Evolutionary conservation across 2,888 invertebrate species (phyloP).

Genomic region (Melolontha melolontha): DNA sequence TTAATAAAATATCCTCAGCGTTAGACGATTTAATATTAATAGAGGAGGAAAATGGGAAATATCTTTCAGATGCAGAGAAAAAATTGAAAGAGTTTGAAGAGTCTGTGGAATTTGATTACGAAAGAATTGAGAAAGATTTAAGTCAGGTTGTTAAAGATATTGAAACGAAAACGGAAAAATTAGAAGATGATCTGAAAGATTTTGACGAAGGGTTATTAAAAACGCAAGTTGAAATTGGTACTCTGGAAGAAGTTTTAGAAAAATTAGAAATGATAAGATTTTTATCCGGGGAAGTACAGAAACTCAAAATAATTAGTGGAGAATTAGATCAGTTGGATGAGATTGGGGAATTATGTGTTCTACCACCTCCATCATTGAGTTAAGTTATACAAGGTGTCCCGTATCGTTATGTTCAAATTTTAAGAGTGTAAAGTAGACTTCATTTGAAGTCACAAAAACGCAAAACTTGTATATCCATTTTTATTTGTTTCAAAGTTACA

Average conservation of each 20-base stretch:
- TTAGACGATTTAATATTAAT: no score
- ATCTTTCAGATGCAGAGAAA: no score
- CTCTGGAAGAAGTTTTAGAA: conserved; percentile 8
- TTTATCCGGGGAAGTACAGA: conserved; percentile 23
- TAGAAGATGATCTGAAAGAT: conserved; percentile 31
- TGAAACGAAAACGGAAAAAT: background rate
- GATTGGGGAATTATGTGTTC: background rate
- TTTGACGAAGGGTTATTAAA: conserved; percentile 30
- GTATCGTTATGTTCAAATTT: no score
- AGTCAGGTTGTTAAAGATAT: background rate
- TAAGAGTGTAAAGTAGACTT: no score
- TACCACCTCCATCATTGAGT: no score
- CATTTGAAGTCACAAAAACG: no score
- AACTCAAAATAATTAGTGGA: conserved; percentile 40
- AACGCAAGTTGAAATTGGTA: conserved; percentile 26
- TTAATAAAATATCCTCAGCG: no score
- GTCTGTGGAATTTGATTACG: background rate
- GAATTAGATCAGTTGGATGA: conserved; percentile 43
- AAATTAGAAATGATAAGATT: conserved; percentile 9
- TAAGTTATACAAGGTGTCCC: no score
- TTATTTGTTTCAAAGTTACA: no score
- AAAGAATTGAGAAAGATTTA: background rate
- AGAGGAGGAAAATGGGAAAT: no score
- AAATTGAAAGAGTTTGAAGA: background rate
- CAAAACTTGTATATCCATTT: no score